These are phyloP conservation scores for Eupleurogrammus muticus DNA, from an alignment of 2,797 vertebrate species.

Conservation along the genomic window DNA sequence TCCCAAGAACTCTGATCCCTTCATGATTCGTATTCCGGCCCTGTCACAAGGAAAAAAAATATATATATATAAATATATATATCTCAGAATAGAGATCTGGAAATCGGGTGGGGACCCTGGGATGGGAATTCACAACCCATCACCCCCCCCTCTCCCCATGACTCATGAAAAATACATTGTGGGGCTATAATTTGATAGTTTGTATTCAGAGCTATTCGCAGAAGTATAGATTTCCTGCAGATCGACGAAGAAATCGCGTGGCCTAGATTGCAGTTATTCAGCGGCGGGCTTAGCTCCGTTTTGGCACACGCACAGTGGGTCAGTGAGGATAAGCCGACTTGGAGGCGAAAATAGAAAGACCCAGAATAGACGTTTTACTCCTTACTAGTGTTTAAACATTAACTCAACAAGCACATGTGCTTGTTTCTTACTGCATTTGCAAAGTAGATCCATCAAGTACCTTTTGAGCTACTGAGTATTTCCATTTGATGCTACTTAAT, in stretches of 20 bases:
- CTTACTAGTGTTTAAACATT: conserved; percentile 38
- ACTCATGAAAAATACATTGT: conserved; percentile 69
- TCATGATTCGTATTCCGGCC: conserved; percentile 47
- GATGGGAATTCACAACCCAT: conserved; percentile 47
- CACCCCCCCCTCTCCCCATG: conserved; percentile 26
- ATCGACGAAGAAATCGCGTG: conserved; percentile 60
- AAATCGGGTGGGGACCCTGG: conserved; percentile 19
- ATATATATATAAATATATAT: conserved; percentile 15
- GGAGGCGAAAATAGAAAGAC: conserved; percentile 41
- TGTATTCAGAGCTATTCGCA: conserved; percentile 55
- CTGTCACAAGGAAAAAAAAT: conserved; percentile 48
- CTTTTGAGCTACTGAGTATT: too few species aligned
- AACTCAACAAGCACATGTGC: conserved; percentile 23
- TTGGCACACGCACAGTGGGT: conserved; percentile 54
- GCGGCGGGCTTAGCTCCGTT: conserved; percentile 50
- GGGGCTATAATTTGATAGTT: conserved; percentile 54
- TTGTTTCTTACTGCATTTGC: conserved; percentile 15
- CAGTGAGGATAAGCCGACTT: conserved; percentile 57
- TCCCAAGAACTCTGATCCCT: conserved; percentile 51
- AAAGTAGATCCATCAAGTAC: too few species aligned
- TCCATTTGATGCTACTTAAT: too few species aligned
- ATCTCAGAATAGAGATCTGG: conserved; percentile 43
- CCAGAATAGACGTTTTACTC: conserved; percentile 54
- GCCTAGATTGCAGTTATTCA: conserved; percentile 48
- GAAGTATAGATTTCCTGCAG: conserved; percentile 48